These are phyloP conservation scores for Pygoscelis antarcticus DNA, from an alignment of 2,113 vertebrate genomes.

Conservation along the genomic window DNA sequence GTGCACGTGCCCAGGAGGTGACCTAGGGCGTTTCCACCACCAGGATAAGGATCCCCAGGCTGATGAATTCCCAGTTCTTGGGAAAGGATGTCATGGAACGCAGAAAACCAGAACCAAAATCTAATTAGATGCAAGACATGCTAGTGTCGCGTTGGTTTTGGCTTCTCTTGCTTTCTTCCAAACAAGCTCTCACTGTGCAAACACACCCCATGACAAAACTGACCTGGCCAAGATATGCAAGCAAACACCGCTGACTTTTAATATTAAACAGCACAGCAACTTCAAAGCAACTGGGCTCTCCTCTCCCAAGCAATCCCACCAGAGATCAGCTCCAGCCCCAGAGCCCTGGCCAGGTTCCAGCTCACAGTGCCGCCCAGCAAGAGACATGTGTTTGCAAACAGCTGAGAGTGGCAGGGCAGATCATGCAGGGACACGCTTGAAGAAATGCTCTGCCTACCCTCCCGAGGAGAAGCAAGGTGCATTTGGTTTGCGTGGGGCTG, in stretches of 20 bases:
- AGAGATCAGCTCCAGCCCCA: constrained; percentile 20
- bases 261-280: not conserved
- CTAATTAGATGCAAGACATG: not conserved
- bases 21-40: not conserved
- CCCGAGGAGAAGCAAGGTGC: not conserved
- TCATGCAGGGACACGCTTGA: not conserved
- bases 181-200: constrained; percentile 55
- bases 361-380: not conserved
- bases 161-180: constrained; percentile 12
- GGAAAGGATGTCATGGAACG: not conserved
- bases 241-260: constrained; percentile 41
- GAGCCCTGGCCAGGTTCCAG: constrained; percentile 27
- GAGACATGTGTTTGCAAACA: not conserved
- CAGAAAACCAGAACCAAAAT: constrained; percentile 18
- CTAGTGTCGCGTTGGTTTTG: not conserved
- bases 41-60: not conserved
- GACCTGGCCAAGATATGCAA: constrained; percentile 55
- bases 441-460: not conserved
- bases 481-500: not conserved
- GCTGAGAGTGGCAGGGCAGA: not conserved
- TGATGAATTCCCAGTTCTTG: not conserved
- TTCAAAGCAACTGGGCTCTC: constrained; percentile 34
- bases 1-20: not conserved
- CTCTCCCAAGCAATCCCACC: constrained; percentile 33
- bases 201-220: constrained; percentile 50